These are phyloP conservation scores for Ditula angustiorana DNA, from an alignment of 2,888 invertebrate genomes.

Conservation along the genomic window DNA sequence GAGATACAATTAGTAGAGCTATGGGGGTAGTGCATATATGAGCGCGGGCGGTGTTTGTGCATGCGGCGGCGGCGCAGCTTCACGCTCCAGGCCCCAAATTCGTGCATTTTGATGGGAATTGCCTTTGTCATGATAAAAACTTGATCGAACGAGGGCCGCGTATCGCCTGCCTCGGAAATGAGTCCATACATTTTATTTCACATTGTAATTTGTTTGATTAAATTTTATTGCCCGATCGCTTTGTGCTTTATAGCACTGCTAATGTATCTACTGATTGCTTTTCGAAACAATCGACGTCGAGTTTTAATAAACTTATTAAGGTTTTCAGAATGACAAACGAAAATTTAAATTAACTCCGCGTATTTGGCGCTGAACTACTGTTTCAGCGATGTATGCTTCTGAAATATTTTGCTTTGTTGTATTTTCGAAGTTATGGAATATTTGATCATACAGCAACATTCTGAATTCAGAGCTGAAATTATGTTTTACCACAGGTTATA, in stretches of 20 bases:
- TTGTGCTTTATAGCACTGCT: conserved; percentile 25
- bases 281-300: conserved; percentile 26
- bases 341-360: conserved; percentile 4
- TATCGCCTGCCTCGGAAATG: conserved; percentile 68
- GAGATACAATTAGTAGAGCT: conserved; percentile 20
- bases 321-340: conserved; percentile 3
- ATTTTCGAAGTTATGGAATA: too few relatives aligned
- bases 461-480: too few relatives aligned
- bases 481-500: too few relatives aligned
- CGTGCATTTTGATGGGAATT: conserved; percentile 76
- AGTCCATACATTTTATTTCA: conserved; percentile 72
- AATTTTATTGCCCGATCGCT: conserved; percentile 62
- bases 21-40: background rate
- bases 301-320: conserved; percentile 23
- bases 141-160: conserved; percentile 62
- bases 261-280: conserved; percentile 36
- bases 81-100: conserved; percentile 62
- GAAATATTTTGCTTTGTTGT: background rate
- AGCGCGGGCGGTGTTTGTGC: conserved; percentile 2
- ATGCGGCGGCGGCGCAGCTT: conserved; percentile 48
- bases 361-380: background rate
- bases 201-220: conserved; percentile 73
- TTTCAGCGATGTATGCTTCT: background rate
- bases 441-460: too few relatives aligned
- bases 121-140: conserved; percentile 74